Evolutionary conservation across 2,113 vertebrate species (phyloP).

Genomic region (Ceratotherium simum): DNA sequence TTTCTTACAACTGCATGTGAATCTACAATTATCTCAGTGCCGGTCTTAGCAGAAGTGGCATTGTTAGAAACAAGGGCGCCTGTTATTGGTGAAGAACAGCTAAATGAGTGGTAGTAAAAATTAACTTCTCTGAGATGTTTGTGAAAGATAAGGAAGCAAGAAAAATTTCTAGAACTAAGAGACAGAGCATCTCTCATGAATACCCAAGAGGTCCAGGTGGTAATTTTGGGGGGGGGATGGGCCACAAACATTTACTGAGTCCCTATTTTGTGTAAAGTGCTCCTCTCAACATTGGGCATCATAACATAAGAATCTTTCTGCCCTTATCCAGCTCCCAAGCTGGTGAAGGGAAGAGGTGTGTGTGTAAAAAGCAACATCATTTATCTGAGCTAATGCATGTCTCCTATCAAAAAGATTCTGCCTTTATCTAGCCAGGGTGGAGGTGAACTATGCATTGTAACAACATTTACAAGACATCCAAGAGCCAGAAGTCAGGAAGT

Average conservation of each 20-base stretch:
- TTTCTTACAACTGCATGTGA: too few relatives aligned
- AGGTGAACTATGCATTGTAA: not conserved
- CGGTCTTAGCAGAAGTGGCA: too few relatives aligned
- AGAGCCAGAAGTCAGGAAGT: not conserved
- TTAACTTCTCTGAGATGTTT: not conserved
- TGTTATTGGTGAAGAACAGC: fast-evolving
- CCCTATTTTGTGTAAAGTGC: not conserved
- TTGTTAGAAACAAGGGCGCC: not conserved
- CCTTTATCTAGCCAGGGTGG: not conserved
- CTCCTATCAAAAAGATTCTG: not conserved
- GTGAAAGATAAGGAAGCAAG: not conserved
- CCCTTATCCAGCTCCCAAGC: not conserved
- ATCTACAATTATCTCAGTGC: too few relatives aligned
- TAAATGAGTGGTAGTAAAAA: not conserved
- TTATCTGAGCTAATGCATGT: not conserved
- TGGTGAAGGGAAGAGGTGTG: not conserved
- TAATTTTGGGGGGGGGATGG: too few relatives aligned
- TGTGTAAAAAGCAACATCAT: not conserved
- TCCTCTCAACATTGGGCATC: not conserved
- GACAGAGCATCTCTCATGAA: not conserved
- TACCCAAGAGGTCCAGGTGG: not conserved
- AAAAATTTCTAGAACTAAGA: not conserved
- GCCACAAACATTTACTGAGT: not conserved
- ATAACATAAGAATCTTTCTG: too few relatives aligned
- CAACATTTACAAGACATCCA: not conserved